phyloP scores from a whole-genome alignment of 2,797 vertebrate genomes.

The Falco concolor region DNA sequence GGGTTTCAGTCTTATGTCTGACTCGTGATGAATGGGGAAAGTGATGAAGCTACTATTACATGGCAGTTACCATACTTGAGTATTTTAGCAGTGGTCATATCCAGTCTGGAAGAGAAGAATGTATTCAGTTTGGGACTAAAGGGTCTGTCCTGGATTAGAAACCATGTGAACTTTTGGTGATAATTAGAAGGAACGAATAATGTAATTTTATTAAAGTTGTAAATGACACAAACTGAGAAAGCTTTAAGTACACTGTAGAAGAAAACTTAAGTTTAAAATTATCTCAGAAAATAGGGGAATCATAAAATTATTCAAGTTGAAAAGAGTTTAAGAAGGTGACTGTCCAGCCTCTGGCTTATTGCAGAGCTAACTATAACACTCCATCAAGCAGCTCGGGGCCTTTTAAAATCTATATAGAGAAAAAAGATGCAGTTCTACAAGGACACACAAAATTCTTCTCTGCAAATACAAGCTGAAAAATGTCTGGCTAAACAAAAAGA shows the following conservation, averaged over 20 bases:
- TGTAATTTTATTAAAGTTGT: not conserved
- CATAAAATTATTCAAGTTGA: not conserved
- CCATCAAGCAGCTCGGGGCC: not conserved
- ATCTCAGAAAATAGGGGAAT: not conserved
- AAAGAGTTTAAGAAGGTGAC: not conserved
- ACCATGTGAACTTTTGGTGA: not conserved
- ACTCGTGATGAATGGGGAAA: not conserved
- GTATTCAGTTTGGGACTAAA: not conserved
- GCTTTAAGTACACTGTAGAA: not conserved
- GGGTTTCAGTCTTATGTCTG: not conserved
- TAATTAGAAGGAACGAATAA: not conserved
- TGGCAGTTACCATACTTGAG: not conserved
- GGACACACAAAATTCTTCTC: not conserved
- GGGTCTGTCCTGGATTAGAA: not conserved
- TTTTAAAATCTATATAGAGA: not conserved
- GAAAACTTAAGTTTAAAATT: not conserved
- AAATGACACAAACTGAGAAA: not conserved
- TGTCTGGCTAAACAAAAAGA: not conserved
- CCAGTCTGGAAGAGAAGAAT: not conserved
- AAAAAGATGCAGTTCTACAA: not conserved
- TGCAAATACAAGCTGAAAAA: not conserved
- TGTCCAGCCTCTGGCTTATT: not conserved
- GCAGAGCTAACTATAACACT: not conserved
- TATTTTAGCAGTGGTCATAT: not conserved
- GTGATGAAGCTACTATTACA: not conserved